Base-by-base conservation (phyloP, 23 tunicate species). In the Corella eumyota region DNA sequence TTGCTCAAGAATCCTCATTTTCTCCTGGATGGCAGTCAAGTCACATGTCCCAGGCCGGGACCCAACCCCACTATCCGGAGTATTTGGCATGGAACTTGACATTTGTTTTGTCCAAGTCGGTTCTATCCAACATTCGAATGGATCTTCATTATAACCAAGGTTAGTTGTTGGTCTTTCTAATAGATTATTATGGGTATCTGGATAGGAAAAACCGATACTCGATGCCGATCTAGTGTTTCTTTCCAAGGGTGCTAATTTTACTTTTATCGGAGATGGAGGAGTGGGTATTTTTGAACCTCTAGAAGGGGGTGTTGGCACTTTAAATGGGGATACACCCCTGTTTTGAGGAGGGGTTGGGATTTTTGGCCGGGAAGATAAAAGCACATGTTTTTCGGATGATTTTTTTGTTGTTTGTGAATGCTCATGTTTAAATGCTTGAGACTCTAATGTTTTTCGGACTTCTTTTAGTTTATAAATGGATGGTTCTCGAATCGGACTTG, bases 31-130 rank as follows among this genome's bases (percentile, higher is more conserved):
- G 1, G 82, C 71, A 3, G 53, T 60, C 23, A 75, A n/a, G 26
- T 66, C 67, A 35, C 82, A 32, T 6, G 82, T 83, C 1, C 63
- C 68, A 4, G 93, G 93, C 17, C 93, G 58, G 21, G 93, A 83
- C 4, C 64, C 40, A 21, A 83, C 76, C 40, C 93, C 93, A 30
- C 93, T 83, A 45, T 83, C 93, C 3, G 70, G 65, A 23, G 82
- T 83, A 31, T 65, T 31, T 6, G 82, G 82, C 26, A 37, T 25
- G n/a, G 53, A 49, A 21, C 25, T 25, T 1, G 59, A 66, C 77
- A 79, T 70, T 28, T 61, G 23, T 25, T 54, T 37, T 3, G 88
- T 30, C 88, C 88, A 79, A 26, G 72, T 55, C 7, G 88, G 88
- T 38, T 79, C 88, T 2, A 64, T 20, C 88, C 88, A 79, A 56